These are phyloP conservation scores for Platycnemis pennipes DNA, from an alignment of 2,888 invertebrate species.

Conservation along the genomic window DNA sequence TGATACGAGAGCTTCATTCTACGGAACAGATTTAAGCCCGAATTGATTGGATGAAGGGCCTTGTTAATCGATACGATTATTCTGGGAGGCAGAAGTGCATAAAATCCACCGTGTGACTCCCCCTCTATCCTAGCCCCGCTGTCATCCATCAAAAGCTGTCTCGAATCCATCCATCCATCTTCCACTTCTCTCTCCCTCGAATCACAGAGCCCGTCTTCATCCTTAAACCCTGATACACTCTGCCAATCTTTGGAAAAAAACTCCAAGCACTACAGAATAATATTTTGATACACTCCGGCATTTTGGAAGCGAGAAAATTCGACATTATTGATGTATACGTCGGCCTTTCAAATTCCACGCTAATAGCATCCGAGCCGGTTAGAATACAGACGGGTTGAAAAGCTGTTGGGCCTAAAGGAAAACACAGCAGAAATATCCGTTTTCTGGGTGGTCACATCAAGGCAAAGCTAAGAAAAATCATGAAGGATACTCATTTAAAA, in stretches of 20 bases:
- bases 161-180: slow-evolving; percentile 52
- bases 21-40: neutral
- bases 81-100: neutral
- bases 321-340: slow-evolving; percentile 33
- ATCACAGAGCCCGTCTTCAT: slow-evolving; percentile 36
- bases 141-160: slow-evolving; percentile 58
- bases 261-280: slow-evolving; percentile 18
- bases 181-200: neutral
- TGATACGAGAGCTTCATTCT: neutral
- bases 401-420: neutral
- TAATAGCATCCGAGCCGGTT: neutral
- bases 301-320: slow-evolving; percentile 24
- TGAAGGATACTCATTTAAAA: too few species aligned
- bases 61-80: slow-evolving; percentile 59
- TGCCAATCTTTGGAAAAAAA: slow-evolving; percentile 38
- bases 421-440: too few species aligned
- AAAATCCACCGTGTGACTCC: neutral
- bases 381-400: neutral
- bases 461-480: too few species aligned
- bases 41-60: slow-evolving; percentile 30
- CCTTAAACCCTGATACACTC: slow-evolving; percentile 57
- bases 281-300: slow-evolving; percentile 53
- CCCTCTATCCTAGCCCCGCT: neutral
- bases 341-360: slow-evolving; percentile 20
- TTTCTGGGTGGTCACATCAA: too few species aligned